Evolutionary conservation across 2,888 invertebrate species (phyloP).

Genomic region (Papilio gigon): DNA sequence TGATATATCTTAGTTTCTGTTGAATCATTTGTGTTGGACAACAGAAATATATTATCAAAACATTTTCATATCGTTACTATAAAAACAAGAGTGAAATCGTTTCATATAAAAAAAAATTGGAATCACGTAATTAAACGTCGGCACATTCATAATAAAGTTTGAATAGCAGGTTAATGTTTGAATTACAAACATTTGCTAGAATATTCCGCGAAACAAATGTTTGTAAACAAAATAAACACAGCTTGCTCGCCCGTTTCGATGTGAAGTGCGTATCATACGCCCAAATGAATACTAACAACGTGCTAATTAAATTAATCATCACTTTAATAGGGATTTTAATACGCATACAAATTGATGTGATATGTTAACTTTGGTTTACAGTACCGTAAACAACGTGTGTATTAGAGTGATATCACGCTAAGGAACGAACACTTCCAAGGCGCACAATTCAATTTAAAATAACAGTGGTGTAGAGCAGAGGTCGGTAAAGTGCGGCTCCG

Average conservation of each 20-base stretch:
- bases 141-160: conserved; percentile 22
- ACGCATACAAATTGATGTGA: background rate
- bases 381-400: no score
- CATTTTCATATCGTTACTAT: background rate
- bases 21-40: no score
- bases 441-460: no score
- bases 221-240: conserved; percentile 36
- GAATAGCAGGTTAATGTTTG: conserved; percentile 34
- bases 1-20: no score
- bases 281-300: conserved; percentile 23
- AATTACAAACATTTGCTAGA: conserved; percentile 27
- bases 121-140: conserved; percentile 7
- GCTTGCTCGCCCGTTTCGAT: conserved; percentile 11
- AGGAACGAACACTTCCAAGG: no score
- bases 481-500: no score
- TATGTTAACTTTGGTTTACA: no score
- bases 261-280: conserved; percentile 18
- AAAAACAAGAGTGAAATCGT: background rate
- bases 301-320: conserved; percentile 21
- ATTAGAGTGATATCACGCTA: no score
- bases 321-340: background rate
- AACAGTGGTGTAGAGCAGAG: no score
- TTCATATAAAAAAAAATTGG: background rate
- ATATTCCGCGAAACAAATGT: conserved; percentile 25
- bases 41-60: background rate